Evolutionary conservation across 2,888 invertebrate genomes (phyloP), one percentile per base, ranked within the genome.

Genomic region (Phaedon cochleariae): DNA sequence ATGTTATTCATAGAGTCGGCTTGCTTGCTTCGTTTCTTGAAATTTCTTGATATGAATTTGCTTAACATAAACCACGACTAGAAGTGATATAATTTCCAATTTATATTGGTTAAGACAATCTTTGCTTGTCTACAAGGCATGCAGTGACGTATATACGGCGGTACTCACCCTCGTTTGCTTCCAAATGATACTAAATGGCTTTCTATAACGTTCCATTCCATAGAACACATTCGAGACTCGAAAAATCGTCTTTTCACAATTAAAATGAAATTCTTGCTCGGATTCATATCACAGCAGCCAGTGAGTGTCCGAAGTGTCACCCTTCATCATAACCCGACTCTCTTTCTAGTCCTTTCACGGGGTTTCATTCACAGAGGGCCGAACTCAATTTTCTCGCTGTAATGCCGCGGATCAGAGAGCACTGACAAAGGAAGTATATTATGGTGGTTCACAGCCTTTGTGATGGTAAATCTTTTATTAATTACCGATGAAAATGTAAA

Each of bases 401-500:
- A 46, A 41, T 41, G 41, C 53, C 57, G 22, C 49, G 49, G 46
- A 31, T 55, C 64, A 45, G 51, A 52, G 55, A 26, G 57, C n/a
- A 46, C 55, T 26, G 61, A 69, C 69, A 65, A 67, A 67, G 67
- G 69, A 65, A 69, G 67, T 64, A 41, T 67, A 65, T 62, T 62
- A 65, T 52, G 64, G 58, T 46, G 64, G 66, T 64, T 62, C 52
- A 18, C 34, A 41, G 58, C 65, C 67, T 69, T 69, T 69, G 69
- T 67, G 59, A 67, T 67, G 69, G 63, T 67, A 65, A 69, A 67
- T 69, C 63, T 69, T 65, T 67, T 64, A 67, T 69, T 67, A 69
- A 69, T 69, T 69, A 69, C 67, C 63, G 69, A 69, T 67, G 69
- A 65, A 67, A 69, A 69, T 69, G 69, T 62, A 67, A 69, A 67